These are phyloP conservation scores for Eonycteris spelaea DNA, from an alignment of 2,113 vertebrate genomes.

Conservation along the genomic window DNA sequence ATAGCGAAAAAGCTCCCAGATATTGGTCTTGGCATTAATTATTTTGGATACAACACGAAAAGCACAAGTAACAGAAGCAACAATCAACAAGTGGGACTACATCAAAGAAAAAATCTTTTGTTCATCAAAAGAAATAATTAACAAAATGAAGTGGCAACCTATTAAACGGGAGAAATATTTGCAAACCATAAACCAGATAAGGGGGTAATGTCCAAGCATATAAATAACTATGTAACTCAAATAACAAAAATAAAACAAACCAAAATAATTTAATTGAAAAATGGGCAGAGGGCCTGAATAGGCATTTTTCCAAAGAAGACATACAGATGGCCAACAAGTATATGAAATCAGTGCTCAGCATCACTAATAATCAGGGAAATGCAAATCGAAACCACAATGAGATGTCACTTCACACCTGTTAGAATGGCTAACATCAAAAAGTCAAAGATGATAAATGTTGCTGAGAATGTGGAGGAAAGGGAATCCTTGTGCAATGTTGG, in stretches of 20 bases:
- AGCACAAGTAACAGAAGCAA: background rate
- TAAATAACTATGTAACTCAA: background rate
- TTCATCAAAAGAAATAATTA: background rate
- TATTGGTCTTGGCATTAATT: background rate
- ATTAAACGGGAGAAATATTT: background rate
- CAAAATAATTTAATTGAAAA: background rate
- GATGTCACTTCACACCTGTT: background rate
- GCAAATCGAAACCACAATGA: background rate
- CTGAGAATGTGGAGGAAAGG: background rate
- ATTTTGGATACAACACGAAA: background rate
- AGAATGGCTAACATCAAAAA: background rate
- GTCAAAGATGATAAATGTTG: background rate
- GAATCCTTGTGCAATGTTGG: background rate
- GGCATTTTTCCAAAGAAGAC: background rate
- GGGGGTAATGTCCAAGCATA: background rate
- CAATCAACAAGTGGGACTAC: background rate
- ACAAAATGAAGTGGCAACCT: background rate
- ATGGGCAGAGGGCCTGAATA: background rate
- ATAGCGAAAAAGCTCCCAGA: background rate
- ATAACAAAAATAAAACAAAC: background rate
- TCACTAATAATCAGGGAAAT: background rate
- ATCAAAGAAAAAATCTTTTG: background rate
- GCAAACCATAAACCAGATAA: background rate
- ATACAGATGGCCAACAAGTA: background rate
- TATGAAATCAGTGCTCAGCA: background rate